Evolutionary conservation across 2,888 invertebrate genomes (phyloP).

Genomic region (Plutella xylostella): DNA sequence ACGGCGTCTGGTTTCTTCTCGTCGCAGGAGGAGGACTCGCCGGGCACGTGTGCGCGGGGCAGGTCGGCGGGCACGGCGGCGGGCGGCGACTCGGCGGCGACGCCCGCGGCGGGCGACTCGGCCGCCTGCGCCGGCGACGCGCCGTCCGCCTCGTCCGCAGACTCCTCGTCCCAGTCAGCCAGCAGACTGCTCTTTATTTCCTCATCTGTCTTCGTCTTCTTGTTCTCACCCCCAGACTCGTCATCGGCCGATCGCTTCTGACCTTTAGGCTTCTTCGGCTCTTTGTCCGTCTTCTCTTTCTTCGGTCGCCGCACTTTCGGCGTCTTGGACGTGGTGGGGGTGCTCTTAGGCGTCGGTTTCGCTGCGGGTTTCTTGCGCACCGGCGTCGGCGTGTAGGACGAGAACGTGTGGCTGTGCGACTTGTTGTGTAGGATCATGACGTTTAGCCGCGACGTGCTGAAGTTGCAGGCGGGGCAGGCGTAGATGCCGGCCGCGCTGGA

Average conservation of each 20-base stretch:
- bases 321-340: conserved; percentile 32
- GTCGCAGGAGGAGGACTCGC: conserved; percentile 26
- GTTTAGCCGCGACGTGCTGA: conserved; percentile 76
- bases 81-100: conserved; percentile 35
- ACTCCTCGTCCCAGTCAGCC: conserved; percentile 82
- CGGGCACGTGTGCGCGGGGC: conserved; percentile 31
- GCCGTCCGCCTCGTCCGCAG: conserved; percentile 49
- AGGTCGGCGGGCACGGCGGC: conserved; percentile 48
- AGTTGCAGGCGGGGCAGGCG: conserved; percentile 74
- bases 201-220: conserved; percentile 68
- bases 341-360: conserved; percentile 30
- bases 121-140: conserved; percentile 30
- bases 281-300: conserved; percentile 18
- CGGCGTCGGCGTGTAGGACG: conserved; percentile 55
- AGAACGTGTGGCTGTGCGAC: conserved; percentile 71
- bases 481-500: conserved; percentile 55
- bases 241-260: conserved; percentile 48
- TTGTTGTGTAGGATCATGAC: conserved; percentile 80
- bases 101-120: conserved; percentile 4
- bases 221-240: conserved; percentile 34
- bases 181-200: conserved; percentile 77
- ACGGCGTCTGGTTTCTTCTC: conserved; percentile 35
- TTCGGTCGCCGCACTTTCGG: conserved; percentile 39
- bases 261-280: conserved; percentile 33
- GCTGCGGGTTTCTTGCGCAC: conserved; percentile 37